These are phyloP conservation scores for sheep (Ovis aries) DNA, from an alignment of 2,113 vertebrate genomes.

Conservation along the genomic window DNA sequence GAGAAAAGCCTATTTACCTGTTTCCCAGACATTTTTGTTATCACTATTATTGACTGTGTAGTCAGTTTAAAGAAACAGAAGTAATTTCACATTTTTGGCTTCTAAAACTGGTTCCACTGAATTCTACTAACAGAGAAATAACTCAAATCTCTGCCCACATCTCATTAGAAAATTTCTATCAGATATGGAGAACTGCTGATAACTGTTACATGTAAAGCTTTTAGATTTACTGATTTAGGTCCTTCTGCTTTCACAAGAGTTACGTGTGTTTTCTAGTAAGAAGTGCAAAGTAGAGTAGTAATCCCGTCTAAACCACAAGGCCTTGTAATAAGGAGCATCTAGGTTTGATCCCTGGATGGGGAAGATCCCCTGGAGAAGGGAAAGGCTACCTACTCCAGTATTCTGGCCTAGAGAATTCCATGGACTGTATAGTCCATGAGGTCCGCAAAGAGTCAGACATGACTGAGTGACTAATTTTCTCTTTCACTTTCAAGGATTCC, in stretches of 20 bases:
- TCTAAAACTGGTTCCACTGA: not conserved
- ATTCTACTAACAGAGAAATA: not conserved
- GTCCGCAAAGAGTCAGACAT: not conserved
- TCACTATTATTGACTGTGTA: conserved; percentile 34
- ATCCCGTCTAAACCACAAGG: not conserved
- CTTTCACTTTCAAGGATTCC: not conserved
- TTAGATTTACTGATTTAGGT: not conserved
- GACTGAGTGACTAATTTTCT: not conserved
- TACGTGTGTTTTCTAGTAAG: not conserved
- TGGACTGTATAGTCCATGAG: not conserved
- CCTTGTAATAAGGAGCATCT: not conserved
- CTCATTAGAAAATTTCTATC: not conserved
- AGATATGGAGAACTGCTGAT: not conserved
- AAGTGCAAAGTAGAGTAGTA: not conserved
- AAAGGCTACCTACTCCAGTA: not conserved
- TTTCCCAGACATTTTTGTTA: not conserved
- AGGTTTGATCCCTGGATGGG: not conserved
- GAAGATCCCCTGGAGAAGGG: not conserved
- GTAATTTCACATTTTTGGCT: not conserved
- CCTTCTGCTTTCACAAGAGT: not conserved
- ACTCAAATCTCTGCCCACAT: not conserved
- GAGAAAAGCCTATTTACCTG: conserved; percentile 33
- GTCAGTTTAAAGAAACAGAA: not conserved
- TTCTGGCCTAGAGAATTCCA: not conserved
- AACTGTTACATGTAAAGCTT: not conserved